Base-by-base conservation (phyloP, 1,140 invertebrate species). In the Lordiphosa collinella region DNA sequence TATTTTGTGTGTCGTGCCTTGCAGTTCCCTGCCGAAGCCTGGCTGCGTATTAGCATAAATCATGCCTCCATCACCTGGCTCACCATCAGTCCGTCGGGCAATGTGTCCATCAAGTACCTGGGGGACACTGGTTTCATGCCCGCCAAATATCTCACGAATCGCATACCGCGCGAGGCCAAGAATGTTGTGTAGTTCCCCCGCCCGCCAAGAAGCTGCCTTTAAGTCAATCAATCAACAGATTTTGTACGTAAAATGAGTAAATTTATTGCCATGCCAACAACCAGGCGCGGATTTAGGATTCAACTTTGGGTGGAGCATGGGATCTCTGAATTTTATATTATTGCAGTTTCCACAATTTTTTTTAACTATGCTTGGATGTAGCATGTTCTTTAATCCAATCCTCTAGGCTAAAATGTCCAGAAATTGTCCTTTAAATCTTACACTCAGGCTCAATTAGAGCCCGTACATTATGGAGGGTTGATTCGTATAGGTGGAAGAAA, bases 1-100 rank as follows among this genome's bases (percentile, higher is more conserved):
- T 99, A 98, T 90, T 98, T 99, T 90, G 94, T 98, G 11, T 99
- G 98, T 91, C 97, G 98, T 89, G 97, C 97, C 0, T 90, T 99
- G n/a, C 98, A 99, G 89, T 95, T 99, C 80, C 97, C 98, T 9
- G 94, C 97, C 0, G 97, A 99, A 90, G 98, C 95, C 9, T 99
- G 98, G 98, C 90, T 99, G 4, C 91, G 98, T 13, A 93, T 99
- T 63, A 94, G 93, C 18, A 90, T 99, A 7, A 95, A 96, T 87
- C 95, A 99, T 90, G 96, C 92, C 7, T 98, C 96, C 69, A 96
- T 99, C 43, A 99, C 98, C 0, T 96, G 95, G 94, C 73, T 99
- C 0, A 92, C 92, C 1, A 96, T 99, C 64, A 90, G 92, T 22
- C 95, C 97, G 0, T 94, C 92, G 86, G 98, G 98, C 1, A 92